Percentiles rank a stretch among this genome's conserved stretches.
These are phyloP conservation scores for Helleia helle DNA, from an alignment of 2,888 invertebrate species.

Conservation along the genomic window DNA sequence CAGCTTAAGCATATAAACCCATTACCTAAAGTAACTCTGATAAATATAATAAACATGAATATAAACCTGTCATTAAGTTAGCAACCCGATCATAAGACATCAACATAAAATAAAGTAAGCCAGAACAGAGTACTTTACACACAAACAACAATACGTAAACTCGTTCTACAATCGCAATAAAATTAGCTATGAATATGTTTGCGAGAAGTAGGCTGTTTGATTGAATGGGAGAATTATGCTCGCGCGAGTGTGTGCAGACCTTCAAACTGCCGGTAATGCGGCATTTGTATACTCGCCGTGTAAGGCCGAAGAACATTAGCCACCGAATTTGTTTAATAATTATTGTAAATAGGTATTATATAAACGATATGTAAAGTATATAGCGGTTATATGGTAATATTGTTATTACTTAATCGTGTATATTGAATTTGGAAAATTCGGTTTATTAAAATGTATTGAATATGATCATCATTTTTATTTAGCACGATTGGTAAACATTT, in stretches of 20 bases:
- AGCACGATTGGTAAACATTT: too few relatives aligned
- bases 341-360: not conserved
- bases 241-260: slow-evolving; percentile 20
- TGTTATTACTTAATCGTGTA: slow-evolving; percentile 1
- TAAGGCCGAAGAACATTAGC: not conserved
- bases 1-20: too few relatives aligned
- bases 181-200: slow-evolving; percentile 35
- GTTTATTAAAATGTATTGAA: too few relatives aligned
- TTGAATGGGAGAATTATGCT: slow-evolving; percentile 59
- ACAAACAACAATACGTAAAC: not conserved
- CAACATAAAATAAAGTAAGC: too few relatives aligned
- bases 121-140: too few relatives aligned
- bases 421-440: too few relatives aligned
- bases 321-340: not conserved
- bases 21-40: too few relatives aligned
- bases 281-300: not conserved
- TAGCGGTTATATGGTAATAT: not conserved
- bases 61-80: too few relatives aligned
- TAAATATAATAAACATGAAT: too few relatives aligned
- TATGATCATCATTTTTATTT: too few relatives aligned
- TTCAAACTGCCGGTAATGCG: slow-evolving; percentile 8
- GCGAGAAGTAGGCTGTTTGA: slow-evolving; percentile 40
- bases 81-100: too few relatives aligned
- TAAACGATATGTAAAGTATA: not conserved
- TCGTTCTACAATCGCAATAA: not conserved